Percentiles rank a stretch among this genome's conserved stretches.
Conservation (phyloP, 1,140 invertebrate genomes). For the Lepidostoma basale region DNA sequence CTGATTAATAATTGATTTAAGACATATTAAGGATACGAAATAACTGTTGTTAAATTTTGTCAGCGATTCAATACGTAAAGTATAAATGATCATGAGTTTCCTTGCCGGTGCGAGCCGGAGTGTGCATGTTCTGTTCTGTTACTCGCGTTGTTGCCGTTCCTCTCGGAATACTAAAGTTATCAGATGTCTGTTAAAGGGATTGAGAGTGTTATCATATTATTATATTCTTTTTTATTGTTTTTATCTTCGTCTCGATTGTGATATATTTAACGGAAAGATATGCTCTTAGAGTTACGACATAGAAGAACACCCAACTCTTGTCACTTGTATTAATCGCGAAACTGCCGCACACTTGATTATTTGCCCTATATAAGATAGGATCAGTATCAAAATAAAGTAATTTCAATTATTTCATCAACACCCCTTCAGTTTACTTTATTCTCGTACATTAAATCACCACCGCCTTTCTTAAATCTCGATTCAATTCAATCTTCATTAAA, state of each 20-base stretch:
- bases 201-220: slow-evolving; percentile 18
- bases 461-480: too few species aligned
- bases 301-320: slow-evolving; percentile 33
- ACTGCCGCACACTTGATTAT: too few species aligned
- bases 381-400: too few species aligned
- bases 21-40: slow-evolving; percentile 45
- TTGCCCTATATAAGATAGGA: too few species aligned
- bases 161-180: slow-evolving; percentile 5
- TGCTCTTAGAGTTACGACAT: slow-evolving; percentile 37
- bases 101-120: not conserved
- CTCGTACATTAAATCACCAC: too few species aligned
- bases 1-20: slow-evolving; percentile 64
- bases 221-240: slow-evolving; percentile 10
- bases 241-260: slow-evolving; percentile 42
- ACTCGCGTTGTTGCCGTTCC: slow-evolving; percentile 13
- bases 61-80: slow-evolving; percentile 32
- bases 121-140: slow-evolving; percentile 14
- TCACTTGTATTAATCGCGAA: slow-evolving; percentile 17
- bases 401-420: too few species aligned
- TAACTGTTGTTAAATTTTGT: slow-evolving; percentile 42
- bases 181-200: slow-evolving; percentile 21
- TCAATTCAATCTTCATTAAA: too few species aligned
- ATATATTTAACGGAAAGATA: slow-evolving; percentile 41
- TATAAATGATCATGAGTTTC: slow-evolving; percentile 24
- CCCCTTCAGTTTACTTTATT: too few species aligned